Base-by-base conservation (phyloP, 2,797 vertebrate species). In the Australoheros facetus region DNA sequence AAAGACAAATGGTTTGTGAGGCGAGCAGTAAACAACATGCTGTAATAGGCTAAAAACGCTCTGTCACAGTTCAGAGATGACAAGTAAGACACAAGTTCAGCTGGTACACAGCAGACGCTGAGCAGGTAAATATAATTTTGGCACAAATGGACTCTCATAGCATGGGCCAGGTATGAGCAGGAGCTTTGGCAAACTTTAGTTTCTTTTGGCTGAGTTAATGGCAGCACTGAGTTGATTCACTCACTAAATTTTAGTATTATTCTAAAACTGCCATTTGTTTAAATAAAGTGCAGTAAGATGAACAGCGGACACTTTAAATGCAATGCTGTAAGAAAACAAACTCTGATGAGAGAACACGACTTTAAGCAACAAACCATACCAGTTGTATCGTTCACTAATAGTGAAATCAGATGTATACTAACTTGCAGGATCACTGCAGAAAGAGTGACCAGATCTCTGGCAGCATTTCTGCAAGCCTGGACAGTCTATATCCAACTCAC, bases 401-500 rank as follows among this genome's bases (percentile, higher is more conserved):
- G 53, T 66, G 57, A 2, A 83, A 16, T 62, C 32, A 58, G 12
- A 83, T 60, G 34, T 51, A 53, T 53, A 91, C 94, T 91, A 59
- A 96, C 95, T 91, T 85, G 86, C 55, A 54, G 95, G 92, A 42
- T 92, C 48, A 5, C 19, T 83, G 78, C 95, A 96, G 73, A 81
- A n/a, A 56, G 23, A 88, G 55, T 10, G 34, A 10, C 82, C 87
- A 4, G 82, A 82, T 32, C 75, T 85, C 70, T 80, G 88, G 87
- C 98, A 99, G 94, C 98, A 99, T 91, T 98, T 99, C 88, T 97
- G 94, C 91, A 95, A 94, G 60, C 91, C 95, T 17, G 96, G 95
- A 87, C 98, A 99, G 89, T 98, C 96, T 4, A 90, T 80, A 75
- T 99, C 97, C 85, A 93, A 90, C 30, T 81, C 85, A 75, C 98